Base-by-base conservation (phyloP, 92 coral and sea anemone species). In the Muricea muricata region DNA sequence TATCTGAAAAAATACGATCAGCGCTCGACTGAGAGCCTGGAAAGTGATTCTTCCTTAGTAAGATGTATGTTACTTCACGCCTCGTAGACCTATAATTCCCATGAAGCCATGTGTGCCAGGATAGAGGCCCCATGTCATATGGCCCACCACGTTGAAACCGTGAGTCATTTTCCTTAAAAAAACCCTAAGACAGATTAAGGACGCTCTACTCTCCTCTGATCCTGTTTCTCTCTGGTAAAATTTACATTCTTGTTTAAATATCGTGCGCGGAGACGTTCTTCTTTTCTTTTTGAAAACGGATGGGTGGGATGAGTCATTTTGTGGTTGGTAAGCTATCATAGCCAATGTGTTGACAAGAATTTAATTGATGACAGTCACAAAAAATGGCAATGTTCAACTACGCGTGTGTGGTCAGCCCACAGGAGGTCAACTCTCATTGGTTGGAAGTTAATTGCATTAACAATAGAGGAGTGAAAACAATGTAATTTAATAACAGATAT, bases 351-450 rank as follows among this genome's bases (percentile, higher is more conserved):
- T 78, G 83, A 78, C 83, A 78, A 25, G 70, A 55, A 57, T 35
- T 55, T 78, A 78, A 78, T 78, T 78, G 83, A 78, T 78, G 83
- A 78, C 83, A 78, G 83, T 40, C 61, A 35, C 31, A 55, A 50
- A 76, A 76, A 58, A 39, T 9, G 83, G 32, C 30, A 78, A 13
- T 21, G 52, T 55, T 25, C 34, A 29, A 10, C 46, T 39, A 54
- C 37, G 40, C n/a, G 90, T 91, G 99, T 92, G 99, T 97, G 99
- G 99, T 87, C 99, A 75, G 7, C 48, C 48, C 81, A 85, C 84
- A 83, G 93, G 91, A 58, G 90, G 86, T 70, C 86, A 39, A 14
- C 23, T 67, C 89, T 89, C 88, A 97, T 97, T 97, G 99, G 99
- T 72, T 70, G 58, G 50, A 50, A 56, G 14, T 71, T 89, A 87